Evolutionary conservation across 2,888 invertebrate genomes (phyloP).

Genomic region (Ochropleura leucogaster): DNA sequence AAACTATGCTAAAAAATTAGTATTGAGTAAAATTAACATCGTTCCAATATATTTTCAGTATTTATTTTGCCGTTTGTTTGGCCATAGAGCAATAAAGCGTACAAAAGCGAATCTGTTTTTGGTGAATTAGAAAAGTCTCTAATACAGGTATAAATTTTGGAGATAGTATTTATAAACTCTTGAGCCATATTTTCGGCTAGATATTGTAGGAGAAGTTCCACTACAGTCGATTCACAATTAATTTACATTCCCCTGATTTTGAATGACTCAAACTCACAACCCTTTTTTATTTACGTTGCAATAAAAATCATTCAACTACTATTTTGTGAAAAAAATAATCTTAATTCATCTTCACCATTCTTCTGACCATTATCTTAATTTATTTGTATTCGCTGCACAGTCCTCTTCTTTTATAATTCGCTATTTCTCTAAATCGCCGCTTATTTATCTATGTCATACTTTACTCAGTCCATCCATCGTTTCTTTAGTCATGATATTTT

Average conservation of each 20-base stretch:
- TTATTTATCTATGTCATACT: not conserved
- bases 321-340: not conserved
- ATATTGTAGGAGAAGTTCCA: not conserved
- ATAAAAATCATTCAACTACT: not conserved
- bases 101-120: conserved; percentile 1
- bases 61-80: conserved; percentile 29
- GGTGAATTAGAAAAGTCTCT: not conserved
- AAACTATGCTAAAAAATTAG: conserved; percentile 15
- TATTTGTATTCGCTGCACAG: not conserved
- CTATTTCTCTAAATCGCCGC: not conserved
- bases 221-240: not conserved
- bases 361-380: not conserved
- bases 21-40: conserved; percentile 19
- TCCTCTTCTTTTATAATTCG: not conserved
- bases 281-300: not conserved
- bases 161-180: not conserved
- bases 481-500: not conserved
- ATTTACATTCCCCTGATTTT: not conserved
- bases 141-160: not conserved
- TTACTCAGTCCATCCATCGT: not conserved
- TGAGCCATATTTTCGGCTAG: not conserved
- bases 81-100: not conserved
- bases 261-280: not conserved
- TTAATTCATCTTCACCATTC: not conserved
- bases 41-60: conserved; percentile 36